Conservation (phyloP, 2,888 invertebrate species). For the Phlogophora meticulosa region DNA sequence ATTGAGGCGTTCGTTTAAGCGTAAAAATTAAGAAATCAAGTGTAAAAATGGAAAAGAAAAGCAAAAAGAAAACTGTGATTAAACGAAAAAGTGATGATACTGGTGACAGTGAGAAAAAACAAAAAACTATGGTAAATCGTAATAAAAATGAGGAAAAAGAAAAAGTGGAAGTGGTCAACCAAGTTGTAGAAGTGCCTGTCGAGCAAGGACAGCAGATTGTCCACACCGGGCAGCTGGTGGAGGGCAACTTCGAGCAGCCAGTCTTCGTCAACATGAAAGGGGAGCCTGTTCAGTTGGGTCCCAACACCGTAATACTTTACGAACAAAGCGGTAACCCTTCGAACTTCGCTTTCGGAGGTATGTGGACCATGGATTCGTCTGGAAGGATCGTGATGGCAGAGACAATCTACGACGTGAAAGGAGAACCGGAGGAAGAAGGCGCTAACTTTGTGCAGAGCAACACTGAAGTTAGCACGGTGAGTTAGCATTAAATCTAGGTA, state of each 20-base stretch:
- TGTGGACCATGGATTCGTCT: conserved; percentile 89
- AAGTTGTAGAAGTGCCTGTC: conserved; percentile 87
- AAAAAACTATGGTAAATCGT: conserved; percentile 84
- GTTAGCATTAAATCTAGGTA: conserved; percentile 39
- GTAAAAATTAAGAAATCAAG: conserved; percentile 61
- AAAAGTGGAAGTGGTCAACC: conserved; percentile 85
- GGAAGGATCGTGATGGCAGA: conserved; percentile 90
- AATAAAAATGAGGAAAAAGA: conserved; percentile 85
- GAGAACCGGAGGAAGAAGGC: conserved; percentile 87
- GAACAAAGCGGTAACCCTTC: conserved; percentile 88
- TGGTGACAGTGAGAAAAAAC: conserved; percentile 83
- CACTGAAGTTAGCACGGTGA: conserved; percentile 84
- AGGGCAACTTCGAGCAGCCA: conserved; percentile 89
- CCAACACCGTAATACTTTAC: conserved; percentile 88
- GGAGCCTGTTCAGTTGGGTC: conserved; percentile 88
- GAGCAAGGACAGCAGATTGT: conserved; percentile 88
- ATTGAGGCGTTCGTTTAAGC: conserved; percentile 62
- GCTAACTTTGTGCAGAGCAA: conserved; percentile 85
- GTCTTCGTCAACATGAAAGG: conserved; percentile 90
- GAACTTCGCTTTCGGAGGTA: conserved; percentile 88
- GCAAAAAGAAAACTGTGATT: conserved; percentile 87
- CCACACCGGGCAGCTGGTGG: conserved; percentile 87
- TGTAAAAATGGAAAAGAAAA: conserved; percentile 90
- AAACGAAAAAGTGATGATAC: conserved; percentile 88
- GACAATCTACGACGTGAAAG: conserved; percentile 89